Evolutionary conservation across 2,888 invertebrate species (phyloP).

Genomic region (Tridacna gigas): DNA sequence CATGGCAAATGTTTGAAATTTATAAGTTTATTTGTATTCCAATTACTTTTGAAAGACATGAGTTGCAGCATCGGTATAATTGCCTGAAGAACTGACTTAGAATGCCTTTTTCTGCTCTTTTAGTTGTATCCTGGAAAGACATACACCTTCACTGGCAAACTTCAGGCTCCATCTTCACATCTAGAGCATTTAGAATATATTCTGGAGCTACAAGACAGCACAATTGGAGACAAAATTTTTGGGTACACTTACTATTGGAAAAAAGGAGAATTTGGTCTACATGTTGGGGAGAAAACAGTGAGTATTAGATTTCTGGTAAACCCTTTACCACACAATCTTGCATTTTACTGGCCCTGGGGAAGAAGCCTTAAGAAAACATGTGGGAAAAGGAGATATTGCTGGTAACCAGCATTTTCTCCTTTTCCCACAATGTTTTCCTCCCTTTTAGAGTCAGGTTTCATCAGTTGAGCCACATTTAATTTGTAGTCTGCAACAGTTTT

Average conservation of each 20-base stretch:
- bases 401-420: no score
- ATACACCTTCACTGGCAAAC: not conserved
- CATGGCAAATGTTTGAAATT: no score
- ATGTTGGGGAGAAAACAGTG: constrained; percentile 4
- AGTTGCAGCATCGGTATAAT: no score
- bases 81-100: no score
- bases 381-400: not conserved
- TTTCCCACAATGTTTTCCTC: not conserved
- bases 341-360: not conserved
- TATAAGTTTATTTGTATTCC: no score
- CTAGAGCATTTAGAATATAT: not conserved
- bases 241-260: constrained; percentile 14
- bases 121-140: constrained; percentile 8
- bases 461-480: no score
- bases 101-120: not conserved
- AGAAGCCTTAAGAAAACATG: no score
- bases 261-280: not conserved
- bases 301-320: not conserved
- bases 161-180: not conserved
- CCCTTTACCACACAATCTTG: not conserved
- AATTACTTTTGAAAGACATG: no score
- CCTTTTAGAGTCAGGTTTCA: no score
- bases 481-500: no score
- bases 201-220: not conserved
- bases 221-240: constrained; percentile 1